A percentile compares a stretch with the other conserved stretches of the same genome.
phyloP scores from a whole-genome alignment of 2,797 vertebrate species.

The Melanogrammus aeglefinus region DNA sequence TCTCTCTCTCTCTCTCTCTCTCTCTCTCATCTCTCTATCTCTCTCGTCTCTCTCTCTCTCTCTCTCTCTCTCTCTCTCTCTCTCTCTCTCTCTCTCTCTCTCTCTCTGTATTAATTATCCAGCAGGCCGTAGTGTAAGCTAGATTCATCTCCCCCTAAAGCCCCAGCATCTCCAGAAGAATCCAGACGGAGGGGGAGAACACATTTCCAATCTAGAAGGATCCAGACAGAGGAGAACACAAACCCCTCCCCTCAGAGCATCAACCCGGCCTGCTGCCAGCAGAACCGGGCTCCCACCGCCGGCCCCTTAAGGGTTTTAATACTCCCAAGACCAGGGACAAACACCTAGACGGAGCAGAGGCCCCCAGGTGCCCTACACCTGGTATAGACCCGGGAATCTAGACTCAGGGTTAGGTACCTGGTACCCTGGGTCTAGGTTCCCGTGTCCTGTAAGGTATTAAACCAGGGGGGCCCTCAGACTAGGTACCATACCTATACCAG shows the following conservation, averaged over 20 bases:
- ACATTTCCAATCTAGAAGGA: too few species aligned
- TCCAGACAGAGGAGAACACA: neutral
- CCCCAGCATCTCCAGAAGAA: neutral
- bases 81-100: neutral
- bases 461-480: conserved; percentile 37
- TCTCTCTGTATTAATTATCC: neutral
- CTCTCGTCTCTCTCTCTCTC: too few species aligned
- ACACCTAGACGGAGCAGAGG: conserved; percentile 41
- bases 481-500: conserved; percentile 35
- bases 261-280: neutral
- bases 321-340: conserved; percentile 58
- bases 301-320: conserved; percentile 71
- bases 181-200: too few species aligned
- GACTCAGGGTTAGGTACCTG: too few species aligned
- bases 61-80: too few species aligned
- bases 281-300: conserved; percentile 33
- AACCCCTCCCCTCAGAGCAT: neutral
- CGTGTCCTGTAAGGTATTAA: too few species aligned
- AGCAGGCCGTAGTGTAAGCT: neutral
- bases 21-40: too few species aligned
- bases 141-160: neutral
- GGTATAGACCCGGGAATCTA: neutral
- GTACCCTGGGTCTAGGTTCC: too few species aligned
- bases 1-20: neutral
- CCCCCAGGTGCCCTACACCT: conserved; percentile 31